Conservation (phyloP, 2,888 invertebrate genomes). For the Parnassius glacialis region DNA sequence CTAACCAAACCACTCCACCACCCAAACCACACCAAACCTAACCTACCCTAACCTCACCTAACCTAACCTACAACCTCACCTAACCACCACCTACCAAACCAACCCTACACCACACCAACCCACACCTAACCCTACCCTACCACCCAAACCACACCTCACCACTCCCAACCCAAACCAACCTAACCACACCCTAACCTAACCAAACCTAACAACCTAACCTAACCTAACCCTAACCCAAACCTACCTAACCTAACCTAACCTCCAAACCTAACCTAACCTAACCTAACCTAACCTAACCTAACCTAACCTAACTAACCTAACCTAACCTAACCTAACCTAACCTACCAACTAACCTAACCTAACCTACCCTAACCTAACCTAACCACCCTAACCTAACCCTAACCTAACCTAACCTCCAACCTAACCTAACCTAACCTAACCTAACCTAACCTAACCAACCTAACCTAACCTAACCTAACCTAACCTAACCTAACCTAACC, state of each 20-base stretch:
- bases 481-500: no score
- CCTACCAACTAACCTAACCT: no score
- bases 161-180: constrained; percentile 3
- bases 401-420: no score
- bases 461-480: no score
- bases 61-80: constrained; percentile 25
- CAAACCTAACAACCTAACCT: no score
- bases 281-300: constrained; percentile 8
- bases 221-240: constrained; percentile 4
- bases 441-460: no score
- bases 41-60: constrained; percentile 18
- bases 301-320: constrained; percentile 8
- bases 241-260: constrained; percentile 8
- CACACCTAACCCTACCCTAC: constrained; percentile 25
- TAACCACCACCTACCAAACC: constrained; percentile 26
- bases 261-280: constrained; percentile 8
- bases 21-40: constrained; percentile 25
- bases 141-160: constrained; percentile 18
- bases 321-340: no score
- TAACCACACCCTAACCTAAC: constrained; percentile 17
- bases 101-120: constrained; percentile 26
- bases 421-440: no score
- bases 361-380: no score
- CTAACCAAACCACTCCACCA: no score
- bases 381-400: no score